phyloP scores from a whole-genome alignment of 2,113 vertebrate species.

The Martes martes region DNA sequence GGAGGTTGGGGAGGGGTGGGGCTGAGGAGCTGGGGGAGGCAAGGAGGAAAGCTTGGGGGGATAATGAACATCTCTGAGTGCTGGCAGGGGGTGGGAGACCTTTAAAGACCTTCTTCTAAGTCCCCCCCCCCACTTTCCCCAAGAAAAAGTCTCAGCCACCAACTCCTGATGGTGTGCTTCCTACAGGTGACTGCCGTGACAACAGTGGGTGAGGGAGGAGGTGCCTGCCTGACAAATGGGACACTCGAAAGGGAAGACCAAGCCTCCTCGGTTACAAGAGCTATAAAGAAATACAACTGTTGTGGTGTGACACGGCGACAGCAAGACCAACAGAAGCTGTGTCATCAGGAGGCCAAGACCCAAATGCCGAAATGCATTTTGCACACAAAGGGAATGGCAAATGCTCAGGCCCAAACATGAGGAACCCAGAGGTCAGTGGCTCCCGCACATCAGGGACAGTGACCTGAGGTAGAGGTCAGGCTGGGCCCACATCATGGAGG shows the following conservation, averaged over 20 bases:
- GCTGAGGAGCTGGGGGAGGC: too few species aligned
- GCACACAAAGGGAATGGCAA: background rate
- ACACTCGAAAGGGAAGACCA: background rate
- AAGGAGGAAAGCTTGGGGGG: too few species aligned
- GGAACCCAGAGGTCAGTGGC: background rate
- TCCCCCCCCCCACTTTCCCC: accelerated
- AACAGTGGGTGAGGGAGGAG: background rate
- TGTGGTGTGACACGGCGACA: background rate
- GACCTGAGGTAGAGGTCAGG: background rate
- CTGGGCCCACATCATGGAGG: accelerated
- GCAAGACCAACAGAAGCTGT: background rate
- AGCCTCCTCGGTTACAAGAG: background rate
- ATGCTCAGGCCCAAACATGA: background rate
- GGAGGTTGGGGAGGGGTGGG: too few species aligned
- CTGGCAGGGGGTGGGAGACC: background rate
- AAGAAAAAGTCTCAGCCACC: background rate
- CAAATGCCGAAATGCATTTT: background rate
- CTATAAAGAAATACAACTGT: background rate
- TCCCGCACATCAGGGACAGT: too few species aligned
- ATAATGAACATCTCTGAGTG: background rate
- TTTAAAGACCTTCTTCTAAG: background rate
- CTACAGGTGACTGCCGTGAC: accelerated
- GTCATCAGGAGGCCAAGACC: background rate
- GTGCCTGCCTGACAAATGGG: accelerated
- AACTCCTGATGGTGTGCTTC: accelerated